A percentile compares a stretch with the other conserved stretches of the same genome.
These are phyloP conservation scores for Microtus agrestis DNA, from an alignment of 2,797 vertebrate genomes.

Conservation along the genomic window DNA sequence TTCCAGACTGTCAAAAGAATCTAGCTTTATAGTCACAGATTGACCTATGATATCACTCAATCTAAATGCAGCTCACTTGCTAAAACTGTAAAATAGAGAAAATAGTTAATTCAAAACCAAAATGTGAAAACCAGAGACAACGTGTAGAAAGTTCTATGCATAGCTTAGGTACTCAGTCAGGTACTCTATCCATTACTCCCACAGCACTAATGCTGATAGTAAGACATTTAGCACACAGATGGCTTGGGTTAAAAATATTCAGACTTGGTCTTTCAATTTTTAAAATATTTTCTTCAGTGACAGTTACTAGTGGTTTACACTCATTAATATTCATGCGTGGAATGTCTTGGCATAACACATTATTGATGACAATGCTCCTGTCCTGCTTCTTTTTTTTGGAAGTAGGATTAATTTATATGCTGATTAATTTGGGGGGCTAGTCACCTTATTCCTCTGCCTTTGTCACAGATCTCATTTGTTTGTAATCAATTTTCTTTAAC, in stretches of 20 bases:
- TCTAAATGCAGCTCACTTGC: not conserved
- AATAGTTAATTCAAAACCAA: not conserved
- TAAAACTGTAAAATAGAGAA: not conserved
- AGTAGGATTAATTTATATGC: slow-evolving; percentile 87
- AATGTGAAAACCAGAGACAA: slow-evolving; percentile 6
- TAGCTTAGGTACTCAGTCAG: not conserved
- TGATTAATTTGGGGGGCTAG: slow-evolving; percentile 83
- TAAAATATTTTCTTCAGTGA: slow-evolving; percentile 46
- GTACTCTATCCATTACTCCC: not conserved
- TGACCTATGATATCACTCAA: not conserved
- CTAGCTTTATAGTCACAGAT: not conserved
- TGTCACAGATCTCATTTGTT: slow-evolving; percentile 85
- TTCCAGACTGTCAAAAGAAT: not conserved
- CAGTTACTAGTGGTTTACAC: slow-evolving; percentile 51
- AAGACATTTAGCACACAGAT: not conserved
- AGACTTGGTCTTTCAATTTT: slow-evolving; percentile 28
- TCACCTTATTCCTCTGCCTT: slow-evolving; percentile 82
- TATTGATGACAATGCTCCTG: slow-evolving; percentile 78
- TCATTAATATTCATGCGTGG: slow-evolving; percentile 70
- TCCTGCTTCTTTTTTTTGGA: slow-evolving; percentile 76
- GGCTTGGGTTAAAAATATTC: not conserved
- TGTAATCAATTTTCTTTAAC: slow-evolving; percentile 86
- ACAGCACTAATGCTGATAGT: not conserved
- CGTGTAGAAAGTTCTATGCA: not conserved
- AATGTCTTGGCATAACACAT: slow-evolving; percentile 66